Evolutionary conservation across 2,888 invertebrate genomes (phyloP).

Genomic region (Lasioglossum leucozonium): DNA sequence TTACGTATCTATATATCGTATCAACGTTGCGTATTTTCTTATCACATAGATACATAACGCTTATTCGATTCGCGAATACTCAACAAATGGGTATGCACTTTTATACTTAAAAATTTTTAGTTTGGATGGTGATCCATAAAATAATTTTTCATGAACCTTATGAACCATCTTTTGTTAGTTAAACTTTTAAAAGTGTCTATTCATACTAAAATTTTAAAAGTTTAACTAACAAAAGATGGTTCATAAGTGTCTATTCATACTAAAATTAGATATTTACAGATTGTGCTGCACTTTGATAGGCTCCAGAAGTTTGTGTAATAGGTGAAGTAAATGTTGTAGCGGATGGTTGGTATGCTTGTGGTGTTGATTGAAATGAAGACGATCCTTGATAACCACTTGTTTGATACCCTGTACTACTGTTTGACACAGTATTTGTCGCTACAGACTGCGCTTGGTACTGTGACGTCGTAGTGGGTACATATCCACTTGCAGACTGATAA

Average conservation of each 20-base stretch:
- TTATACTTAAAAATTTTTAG: background rate
- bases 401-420: slow-evolving; percentile 80
- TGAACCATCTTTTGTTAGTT: background rate
- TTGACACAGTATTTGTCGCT: slow-evolving; percentile 79
- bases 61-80: no score
- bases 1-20: no score
- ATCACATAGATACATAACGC: no score
- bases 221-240: no score
- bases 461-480: slow-evolving; percentile 81
- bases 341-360: slow-evolving; percentile 82
- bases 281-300: slow-evolving; percentile 81
- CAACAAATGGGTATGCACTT: background rate
- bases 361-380: slow-evolving; percentile 81
- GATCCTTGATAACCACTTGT: slow-evolving; percentile 80
- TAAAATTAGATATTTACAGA: slow-evolving; percentile 73
- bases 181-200: background rate
- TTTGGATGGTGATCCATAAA: background rate
- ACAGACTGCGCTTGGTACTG: slow-evolving; percentile 81
- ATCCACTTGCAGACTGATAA: slow-evolving; percentile 80
- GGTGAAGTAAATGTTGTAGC: slow-evolving; percentile 82
- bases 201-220: background rate
- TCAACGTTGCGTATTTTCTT: no score
- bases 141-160: background rate
- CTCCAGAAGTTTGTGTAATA: slow-evolving; percentile 80
- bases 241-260: background rate